Evolutionary conservation across 2,797 vertebrate genomes (phyloP).

Genomic region (Cossypha dichroa): DNA sequence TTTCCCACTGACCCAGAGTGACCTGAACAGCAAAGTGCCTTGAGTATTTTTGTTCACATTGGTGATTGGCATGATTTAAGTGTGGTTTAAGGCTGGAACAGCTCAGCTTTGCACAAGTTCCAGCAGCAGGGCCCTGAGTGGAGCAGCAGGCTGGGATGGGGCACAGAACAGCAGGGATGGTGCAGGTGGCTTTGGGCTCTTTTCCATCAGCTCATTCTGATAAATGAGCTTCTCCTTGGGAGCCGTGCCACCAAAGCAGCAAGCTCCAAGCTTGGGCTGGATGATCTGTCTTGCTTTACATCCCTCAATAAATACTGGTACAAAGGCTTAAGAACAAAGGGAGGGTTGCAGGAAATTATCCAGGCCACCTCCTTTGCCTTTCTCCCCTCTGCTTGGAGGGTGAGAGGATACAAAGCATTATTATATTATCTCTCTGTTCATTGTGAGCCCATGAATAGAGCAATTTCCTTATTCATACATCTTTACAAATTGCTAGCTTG

Average conservation of each 20-base stretch:
- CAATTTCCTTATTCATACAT: constrained; percentile 65
- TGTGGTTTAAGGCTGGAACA: not conserved
- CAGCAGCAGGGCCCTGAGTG: fast-evolving
- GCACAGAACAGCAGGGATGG: not conserved
- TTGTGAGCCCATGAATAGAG: constrained; percentile 48
- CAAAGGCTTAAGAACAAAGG: constrained; percentile 30
- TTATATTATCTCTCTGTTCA: constrained; percentile 50
- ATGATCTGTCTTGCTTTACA: not conserved
- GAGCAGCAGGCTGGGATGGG: not conserved
- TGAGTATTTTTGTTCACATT: fast-evolving
- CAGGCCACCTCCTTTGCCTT: constrained; percentile 38
- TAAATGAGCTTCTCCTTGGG: not conserved
- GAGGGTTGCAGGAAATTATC: constrained; percentile 27
- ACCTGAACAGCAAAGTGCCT: not conserved
- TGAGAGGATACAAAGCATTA: constrained; percentile 20
- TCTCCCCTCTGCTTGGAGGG: not conserved
- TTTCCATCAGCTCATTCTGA: not conserved
- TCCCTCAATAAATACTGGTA: not conserved
- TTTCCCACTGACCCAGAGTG: not conserved
- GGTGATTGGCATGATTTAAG: fast-evolving
- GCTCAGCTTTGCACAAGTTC: fast-evolving
- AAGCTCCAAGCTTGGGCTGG: not conserved
- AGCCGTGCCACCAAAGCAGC: not conserved
- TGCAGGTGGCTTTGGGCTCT: fast-evolving
- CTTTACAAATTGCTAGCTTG: constrained; percentile 63